These are phyloP conservation scores for Microtus oregoni DNA, from an alignment of 2,113 vertebrate genomes.

Conservation along the genomic window DNA sequence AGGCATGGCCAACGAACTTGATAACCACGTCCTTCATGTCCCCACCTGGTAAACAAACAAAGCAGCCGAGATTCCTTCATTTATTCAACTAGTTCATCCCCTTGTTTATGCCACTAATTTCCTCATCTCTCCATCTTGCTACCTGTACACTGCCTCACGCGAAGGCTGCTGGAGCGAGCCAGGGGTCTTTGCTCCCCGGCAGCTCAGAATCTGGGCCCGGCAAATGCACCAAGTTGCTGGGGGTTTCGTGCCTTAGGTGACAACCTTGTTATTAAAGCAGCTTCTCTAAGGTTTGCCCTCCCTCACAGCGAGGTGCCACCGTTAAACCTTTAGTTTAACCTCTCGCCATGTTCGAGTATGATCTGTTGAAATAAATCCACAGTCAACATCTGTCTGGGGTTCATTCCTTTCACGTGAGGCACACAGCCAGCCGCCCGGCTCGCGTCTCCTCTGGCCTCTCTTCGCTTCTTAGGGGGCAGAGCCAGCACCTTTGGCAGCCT, in stretches of 20 bases:
- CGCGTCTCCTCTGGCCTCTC: neutral
- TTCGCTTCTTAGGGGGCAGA: neutral
- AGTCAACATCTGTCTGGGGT: neutral
- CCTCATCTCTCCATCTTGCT: neutral
- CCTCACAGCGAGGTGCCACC: conserved; percentile 11
- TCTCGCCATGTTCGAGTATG: conserved; percentile 30
- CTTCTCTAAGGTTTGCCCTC: conserved; percentile 5
- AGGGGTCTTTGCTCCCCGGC: neutral
- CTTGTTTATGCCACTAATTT: neutral
- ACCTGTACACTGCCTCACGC: neutral
- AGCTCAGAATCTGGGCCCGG: neutral
- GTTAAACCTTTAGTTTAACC: conserved; percentile 59
- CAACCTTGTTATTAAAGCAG: conserved; percentile 53
- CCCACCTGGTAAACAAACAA: neutral
- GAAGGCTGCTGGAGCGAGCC: neutral
- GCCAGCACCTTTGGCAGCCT: neutral
- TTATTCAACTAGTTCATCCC: neutral
- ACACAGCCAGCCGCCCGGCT: neutral
- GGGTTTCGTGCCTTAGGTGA: conserved; percentile 35
- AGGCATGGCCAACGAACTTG: neutral
- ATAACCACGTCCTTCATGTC: neutral
- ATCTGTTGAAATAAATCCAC: conserved; percentile 33
- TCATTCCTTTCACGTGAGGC: neutral
- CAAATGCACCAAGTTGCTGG: neutral
- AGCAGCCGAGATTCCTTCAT: neutral